A percentile compares a stretch with the other conserved stretches of the same genome.
Evolutionary conservation across 2,797 vertebrate species (phyloP).

Genomic region (Halcyon badia): DNA sequence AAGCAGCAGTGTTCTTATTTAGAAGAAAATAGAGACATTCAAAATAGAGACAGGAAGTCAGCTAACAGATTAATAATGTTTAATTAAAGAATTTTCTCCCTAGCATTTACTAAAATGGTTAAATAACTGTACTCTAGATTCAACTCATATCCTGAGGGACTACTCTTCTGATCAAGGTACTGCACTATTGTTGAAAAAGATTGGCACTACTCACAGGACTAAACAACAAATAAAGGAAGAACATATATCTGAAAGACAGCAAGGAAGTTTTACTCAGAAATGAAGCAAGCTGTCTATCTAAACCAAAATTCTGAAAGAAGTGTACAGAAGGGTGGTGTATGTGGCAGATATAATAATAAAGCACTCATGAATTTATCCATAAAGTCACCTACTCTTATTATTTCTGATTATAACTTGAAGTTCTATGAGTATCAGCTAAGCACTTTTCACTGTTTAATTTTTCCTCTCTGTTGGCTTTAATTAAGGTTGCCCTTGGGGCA

Average conservation of each 20-base stretch:
- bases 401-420: not conserved
- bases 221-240: not conserved
- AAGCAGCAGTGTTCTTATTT: not conserved
- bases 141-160: not conserved
- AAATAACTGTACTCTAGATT: not conserved
- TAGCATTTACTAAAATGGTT: not conserved
- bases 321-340: not conserved
- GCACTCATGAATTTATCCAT: not conserved
- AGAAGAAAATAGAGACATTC: not conserved
- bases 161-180: not conserved
- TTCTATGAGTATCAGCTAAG: not conserved
- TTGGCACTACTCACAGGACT: not conserved
- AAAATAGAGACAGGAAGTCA: not conserved
- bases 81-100: not conserved
- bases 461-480: not conserved
- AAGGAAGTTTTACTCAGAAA: not conserved
- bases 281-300: not conserved
- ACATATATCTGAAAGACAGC: not conserved
- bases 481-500: not conserved
- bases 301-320: not conserved
- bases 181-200: not conserved
- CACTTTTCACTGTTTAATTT: constrained; percentile 4
- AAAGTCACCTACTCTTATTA: not conserved
- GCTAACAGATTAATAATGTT: not conserved
- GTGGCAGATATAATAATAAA: not conserved